Percentiles rank a stretch among this genome's conserved stretches.
These are phyloP conservation scores for Synanceia verrucosa DNA, from an alignment of 2,797 vertebrate genomes.

Conservation along the genomic window DNA sequence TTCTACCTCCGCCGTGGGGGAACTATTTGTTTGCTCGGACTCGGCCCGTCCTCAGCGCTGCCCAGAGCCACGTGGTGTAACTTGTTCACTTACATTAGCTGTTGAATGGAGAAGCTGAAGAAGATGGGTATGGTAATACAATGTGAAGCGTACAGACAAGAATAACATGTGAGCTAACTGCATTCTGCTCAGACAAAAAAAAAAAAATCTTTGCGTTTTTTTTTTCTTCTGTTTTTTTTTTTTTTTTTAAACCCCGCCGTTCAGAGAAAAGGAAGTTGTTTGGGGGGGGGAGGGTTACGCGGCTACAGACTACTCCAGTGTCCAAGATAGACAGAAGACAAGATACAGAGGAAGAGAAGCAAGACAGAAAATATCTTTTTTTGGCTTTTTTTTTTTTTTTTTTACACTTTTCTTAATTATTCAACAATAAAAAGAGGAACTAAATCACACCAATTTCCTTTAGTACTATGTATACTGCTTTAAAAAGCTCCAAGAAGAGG, in stretches of 20 bases:
- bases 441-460: conserved; percentile 92
- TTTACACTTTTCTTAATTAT: conserved; percentile 81
- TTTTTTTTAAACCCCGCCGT: conserved; percentile 74
- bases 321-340: conserved; percentile 86
- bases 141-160: conserved; percentile 88
- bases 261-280: conserved; percentile 69
- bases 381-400: conserved; percentile 49
- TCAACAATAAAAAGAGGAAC: conserved; percentile 87
- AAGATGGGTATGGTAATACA: conserved; percentile 88
- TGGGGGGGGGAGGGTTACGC: conserved; percentile 65
- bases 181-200: conserved; percentile 89
- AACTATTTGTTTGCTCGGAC: not conserved
- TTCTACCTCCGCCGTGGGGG: conserved; percentile 4
- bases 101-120: conserved; percentile 93
- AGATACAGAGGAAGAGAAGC: conserved; percentile 86
- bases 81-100: conserved; percentile 90
- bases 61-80: conserved; percentile 82
- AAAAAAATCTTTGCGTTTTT: conserved; percentile 72
- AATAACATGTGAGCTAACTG: conserved; percentile 89
- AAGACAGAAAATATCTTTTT: conserved; percentile 74
- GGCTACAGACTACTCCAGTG: conserved; percentile 88
- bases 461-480: conserved; percentile 88
- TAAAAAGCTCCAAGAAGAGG: conserved; percentile 83
- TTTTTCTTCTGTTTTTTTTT: conserved; percentile 61
- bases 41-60: conserved; percentile 57